Conservation (phyloP, 2,113 vertebrate species). For the Heloderma charlesbogerti region DNA sequence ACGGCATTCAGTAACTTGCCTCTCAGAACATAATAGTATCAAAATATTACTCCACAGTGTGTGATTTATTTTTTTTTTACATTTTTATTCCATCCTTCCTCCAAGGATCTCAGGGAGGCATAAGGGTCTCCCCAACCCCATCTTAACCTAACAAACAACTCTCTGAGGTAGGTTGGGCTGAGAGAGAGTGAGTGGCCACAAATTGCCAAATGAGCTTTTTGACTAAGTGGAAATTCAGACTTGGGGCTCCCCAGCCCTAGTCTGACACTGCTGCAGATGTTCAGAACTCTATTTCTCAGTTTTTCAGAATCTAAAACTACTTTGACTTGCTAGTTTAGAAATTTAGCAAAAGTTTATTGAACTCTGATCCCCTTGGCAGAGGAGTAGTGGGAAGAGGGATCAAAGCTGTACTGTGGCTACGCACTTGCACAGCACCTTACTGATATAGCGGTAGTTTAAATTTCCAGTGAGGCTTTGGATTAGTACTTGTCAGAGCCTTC, state of each 20-base stretch:
- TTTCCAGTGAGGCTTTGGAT: slow-evolving; percentile 43
- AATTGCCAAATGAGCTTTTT: background rate
- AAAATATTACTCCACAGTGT: background rate
- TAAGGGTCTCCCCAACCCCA: background rate
- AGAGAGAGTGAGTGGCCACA: background rate
- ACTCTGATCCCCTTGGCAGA: background rate
- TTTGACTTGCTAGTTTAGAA: background rate
- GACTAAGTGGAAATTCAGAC: background rate
- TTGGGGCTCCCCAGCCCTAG: background rate
- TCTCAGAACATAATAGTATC: background rate
- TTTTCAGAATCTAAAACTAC: background rate
- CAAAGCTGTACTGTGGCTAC: background rate
- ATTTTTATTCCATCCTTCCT: background rate
- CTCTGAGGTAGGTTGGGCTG: background rate
- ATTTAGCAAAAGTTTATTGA: background rate
- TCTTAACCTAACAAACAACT: background rate
- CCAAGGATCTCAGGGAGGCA: background rate
- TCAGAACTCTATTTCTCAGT: background rate
- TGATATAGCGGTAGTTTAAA: background rate
- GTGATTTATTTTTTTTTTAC: background rate
- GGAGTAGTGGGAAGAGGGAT: background rate
- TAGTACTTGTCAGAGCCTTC: slow-evolving; percentile 39
- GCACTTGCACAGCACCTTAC: slow-evolving; percentile 1
- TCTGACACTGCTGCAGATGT: background rate
- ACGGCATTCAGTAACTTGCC: background rate